Evolutionary conservation across 2,888 invertebrate species (phyloP).

Genomic region (Phengaris alcon): DNA sequence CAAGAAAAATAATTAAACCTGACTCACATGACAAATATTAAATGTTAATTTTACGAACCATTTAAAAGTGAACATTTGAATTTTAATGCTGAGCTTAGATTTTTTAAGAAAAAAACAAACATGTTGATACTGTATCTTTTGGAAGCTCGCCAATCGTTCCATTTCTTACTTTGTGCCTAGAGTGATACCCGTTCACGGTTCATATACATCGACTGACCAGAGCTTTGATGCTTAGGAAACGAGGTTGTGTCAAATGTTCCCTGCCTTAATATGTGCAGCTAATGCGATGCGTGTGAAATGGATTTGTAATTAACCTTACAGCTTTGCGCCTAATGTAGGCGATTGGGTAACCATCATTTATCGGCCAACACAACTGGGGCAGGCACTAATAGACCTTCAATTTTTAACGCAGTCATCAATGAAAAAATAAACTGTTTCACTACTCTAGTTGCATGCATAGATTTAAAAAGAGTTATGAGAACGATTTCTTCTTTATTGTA

Average conservation of each 20-base stretch:
- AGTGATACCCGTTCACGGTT: conserved; percentile 72
- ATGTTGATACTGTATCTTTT: conserved; percentile 47
- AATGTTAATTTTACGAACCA: conserved; percentile 58
- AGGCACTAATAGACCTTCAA: conserved; percentile 20
- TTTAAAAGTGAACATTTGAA: conserved; percentile 51
- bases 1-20: conserved; percentile 62
- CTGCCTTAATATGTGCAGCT: conserved; percentile 52
- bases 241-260: conserved; percentile 60
- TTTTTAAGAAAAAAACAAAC: conserved; percentile 52
- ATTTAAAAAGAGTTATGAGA: neutral
- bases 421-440: neutral
- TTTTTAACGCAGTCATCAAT: conserved; percentile 1
- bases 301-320: conserved; percentile 67
- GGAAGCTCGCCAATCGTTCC: conserved; percentile 67
- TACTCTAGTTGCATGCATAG: neutral
- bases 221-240: conserved; percentile 67
- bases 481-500: no score
- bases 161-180: conserved; percentile 63
- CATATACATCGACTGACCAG: conserved; percentile 64
- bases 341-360: conserved; percentile 24
- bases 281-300: conserved; percentile 63
- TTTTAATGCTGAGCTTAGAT: conserved; percentile 48
- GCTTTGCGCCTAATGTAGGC: conserved; percentile 37
- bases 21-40: conserved; percentile 64
- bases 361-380: conserved; percentile 12